Percentiles rank a stretch among this genome's conserved stretches.
Evolutionary conservation across 2,888 invertebrate genomes (phyloP).

Genomic region (Busseola fusca): DNA sequence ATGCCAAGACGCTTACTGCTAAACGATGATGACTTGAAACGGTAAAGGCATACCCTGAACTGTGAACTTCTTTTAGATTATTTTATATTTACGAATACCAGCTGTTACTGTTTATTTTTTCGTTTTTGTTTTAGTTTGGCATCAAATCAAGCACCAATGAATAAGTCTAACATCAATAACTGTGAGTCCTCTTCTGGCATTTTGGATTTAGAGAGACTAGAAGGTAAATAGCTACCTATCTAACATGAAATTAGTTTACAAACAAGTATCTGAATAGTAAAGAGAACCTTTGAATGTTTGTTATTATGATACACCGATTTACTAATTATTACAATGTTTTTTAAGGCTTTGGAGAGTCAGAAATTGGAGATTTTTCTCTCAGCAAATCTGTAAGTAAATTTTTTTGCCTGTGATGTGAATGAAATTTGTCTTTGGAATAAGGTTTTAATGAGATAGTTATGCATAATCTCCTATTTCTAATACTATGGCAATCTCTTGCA

Average conservation of each 20-base stretch:
- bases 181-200: conserved; percentile 82
- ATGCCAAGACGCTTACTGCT: conserved; percentile 65
- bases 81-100: conserved; percentile 31
- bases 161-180: conserved; percentile 53
- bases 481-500: background rate
- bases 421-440: background rate
- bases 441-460: background rate
- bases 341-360: conserved; percentile 81
- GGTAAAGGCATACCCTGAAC: conserved; percentile 61
- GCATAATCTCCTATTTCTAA: background rate
- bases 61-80: background rate
- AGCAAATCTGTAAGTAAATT: conserved; percentile 77
- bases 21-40: conserved; percentile 71
- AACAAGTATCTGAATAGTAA: background rate
- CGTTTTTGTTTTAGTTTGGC: conserved; percentile 63
- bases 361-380: conserved; percentile 71
- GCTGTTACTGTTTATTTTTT: conserved; percentile 58
- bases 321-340: conserved; percentile 38
- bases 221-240: conserved; percentile 70
- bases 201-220: conserved; percentile 79
- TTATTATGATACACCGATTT: background rate
- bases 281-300: background rate
- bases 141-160: conserved; percentile 56
- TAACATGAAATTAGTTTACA: background rate
- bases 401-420: conserved; percentile 3